These are phyloP conservation scores for Scytalopus superciliaris DNA, from an alignment of 2,113 vertebrate genomes.

Conservation along the genomic window DNA sequence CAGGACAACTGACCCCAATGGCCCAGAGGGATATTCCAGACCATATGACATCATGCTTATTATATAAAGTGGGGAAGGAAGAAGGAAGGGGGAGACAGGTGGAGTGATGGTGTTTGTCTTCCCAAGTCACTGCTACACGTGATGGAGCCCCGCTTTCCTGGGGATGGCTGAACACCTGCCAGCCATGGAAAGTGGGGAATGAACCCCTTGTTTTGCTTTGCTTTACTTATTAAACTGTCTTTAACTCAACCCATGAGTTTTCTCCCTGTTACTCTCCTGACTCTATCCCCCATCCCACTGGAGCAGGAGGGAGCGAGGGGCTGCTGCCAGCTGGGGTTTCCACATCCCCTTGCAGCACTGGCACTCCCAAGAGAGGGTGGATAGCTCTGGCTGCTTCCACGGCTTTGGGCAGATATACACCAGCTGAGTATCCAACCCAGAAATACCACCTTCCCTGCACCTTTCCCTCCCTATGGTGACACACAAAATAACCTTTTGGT, in stretches of 20 bases:
- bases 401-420: background rate
- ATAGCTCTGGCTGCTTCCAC: background rate
- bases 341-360: background rate
- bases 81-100: fast-evolving
- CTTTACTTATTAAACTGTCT: background rate
- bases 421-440: background rate
- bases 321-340: background rate
- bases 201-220: background rate
- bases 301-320: fast-evolving
- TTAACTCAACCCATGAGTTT: background rate
- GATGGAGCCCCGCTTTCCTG: background rate
- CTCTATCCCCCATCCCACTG: background rate
- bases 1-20: background rate
- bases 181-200: background rate
- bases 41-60: background rate
- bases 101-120: background rate
- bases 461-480: background rate
- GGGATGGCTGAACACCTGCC: background rate
- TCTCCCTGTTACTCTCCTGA: background rate
- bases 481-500: background rate
- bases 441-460: background rate
- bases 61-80: background rate
- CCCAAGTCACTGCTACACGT: fast-evolving
- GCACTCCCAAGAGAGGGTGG: background rate
- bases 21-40: background rate